These are phyloP conservation scores for Aphelenchoides avenae DNA, from an alignment of 1,140 invertebrate species.

Conservation along the genomic window DNA sequence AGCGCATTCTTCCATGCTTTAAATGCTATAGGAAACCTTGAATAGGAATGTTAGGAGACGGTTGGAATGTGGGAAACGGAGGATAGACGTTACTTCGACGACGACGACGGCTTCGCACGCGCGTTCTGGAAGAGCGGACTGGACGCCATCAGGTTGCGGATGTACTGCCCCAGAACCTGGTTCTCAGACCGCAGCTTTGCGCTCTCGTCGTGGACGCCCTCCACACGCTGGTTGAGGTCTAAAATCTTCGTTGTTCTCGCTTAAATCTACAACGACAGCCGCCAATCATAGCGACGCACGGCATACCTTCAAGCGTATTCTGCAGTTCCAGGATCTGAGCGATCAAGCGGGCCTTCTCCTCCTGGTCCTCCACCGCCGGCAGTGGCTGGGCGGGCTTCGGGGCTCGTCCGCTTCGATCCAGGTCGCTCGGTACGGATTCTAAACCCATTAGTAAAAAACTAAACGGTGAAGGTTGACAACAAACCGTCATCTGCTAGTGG, in stretches of 20 bases:
- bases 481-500: too few relatives aligned
- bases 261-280: too few relatives aligned
- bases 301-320: constrained; percentile 88
- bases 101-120: too few relatives aligned
- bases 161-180: constrained; percentile 94
- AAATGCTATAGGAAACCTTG: too few relatives aligned
- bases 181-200: constrained; percentile 95
- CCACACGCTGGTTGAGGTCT: constrained; percentile 94
- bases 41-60: too few relatives aligned
- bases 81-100: too few relatives aligned
- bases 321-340: constrained; percentile 94
- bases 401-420: constrained; percentile 34
- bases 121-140: constrained; percentile 96
- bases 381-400: constrained; percentile 52
- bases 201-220: constrained; percentile 97
- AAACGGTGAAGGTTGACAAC: too few relatives aligned
- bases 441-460: too few relatives aligned
- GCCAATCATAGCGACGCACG: too few relatives aligned
- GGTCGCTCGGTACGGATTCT: constrained; percentile 40
- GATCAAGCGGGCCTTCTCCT: constrained; percentile 94
- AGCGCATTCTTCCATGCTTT: too few relatives aligned
- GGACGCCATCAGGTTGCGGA: constrained; percentile 98
- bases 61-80: too few relatives aligned
- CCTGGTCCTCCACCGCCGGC: constrained; percentile 72
- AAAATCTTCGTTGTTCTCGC: too few relatives aligned